These are phyloP conservation scores for Okapia johnstoni DNA, from an alignment of 2,113 vertebrate genomes.

Conservation along the genomic window DNA sequence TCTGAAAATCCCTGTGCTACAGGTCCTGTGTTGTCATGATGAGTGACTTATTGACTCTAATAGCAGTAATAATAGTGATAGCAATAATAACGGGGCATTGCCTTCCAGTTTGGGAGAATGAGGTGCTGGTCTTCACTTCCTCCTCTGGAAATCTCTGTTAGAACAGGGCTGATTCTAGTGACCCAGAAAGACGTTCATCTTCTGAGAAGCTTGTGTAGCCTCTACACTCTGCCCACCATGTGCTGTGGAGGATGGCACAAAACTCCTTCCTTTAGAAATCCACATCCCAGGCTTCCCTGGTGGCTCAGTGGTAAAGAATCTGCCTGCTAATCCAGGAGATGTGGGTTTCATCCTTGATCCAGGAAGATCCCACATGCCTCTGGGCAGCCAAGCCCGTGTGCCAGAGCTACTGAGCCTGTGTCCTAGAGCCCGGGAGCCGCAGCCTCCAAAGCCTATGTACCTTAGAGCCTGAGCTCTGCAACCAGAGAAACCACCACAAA, in stretches of 20 bases:
- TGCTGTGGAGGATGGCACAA: accelerated
- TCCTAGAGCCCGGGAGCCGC: accelerated
- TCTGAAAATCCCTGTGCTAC: background rate
- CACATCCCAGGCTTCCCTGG: background rate
- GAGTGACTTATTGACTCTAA: background rate
- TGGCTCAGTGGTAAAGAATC: background rate
- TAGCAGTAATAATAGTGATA: background rate
- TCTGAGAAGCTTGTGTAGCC: background rate
- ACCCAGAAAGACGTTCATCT: background rate
- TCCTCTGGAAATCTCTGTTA: background rate
- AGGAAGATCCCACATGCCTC: background rate
- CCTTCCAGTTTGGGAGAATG: background rate
- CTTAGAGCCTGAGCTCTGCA: background rate
- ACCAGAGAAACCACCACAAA: background rate
- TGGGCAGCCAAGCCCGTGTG: background rate
- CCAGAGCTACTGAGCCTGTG: background rate
- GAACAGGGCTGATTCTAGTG: background rate
- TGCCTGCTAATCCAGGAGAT: background rate
- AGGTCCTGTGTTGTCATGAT: background rate
- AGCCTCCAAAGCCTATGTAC: accelerated
- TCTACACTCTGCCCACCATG: accelerated
- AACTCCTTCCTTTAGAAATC: background rate
- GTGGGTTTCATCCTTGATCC: background rate
- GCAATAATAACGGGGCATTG: background rate
- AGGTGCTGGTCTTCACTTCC: constrained; percentile 9